Evolutionary conservation across 2,888 invertebrate species (phyloP).

Genomic region (Dichetophora obliterata): DNA sequence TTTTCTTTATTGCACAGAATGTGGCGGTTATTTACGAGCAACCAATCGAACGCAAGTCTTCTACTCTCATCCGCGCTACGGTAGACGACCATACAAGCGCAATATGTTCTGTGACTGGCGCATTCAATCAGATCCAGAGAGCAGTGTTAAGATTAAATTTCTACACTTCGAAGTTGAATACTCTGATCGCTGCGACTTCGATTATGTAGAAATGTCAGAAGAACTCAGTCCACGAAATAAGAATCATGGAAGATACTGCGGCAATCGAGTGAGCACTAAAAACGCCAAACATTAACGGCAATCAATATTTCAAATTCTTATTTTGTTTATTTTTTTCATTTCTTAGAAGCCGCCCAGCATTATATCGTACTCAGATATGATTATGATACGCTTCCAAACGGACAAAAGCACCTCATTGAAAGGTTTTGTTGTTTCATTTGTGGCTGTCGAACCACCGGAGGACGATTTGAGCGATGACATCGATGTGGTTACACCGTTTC

Average conservation of each 20-base stretch:
- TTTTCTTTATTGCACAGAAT: constrained; percentile 74
- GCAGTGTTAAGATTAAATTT: constrained; percentile 87
- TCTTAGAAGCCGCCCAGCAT: constrained; percentile 87
- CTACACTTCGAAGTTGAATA: constrained; percentile 81
- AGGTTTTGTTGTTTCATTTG: constrained; percentile 92
- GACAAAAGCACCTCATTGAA: constrained; percentile 92
- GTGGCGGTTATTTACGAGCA: constrained; percentile 92
- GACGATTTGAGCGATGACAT: constrained; percentile 62
- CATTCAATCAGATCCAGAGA: constrained; percentile 85
- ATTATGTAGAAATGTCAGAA: constrained; percentile 91
- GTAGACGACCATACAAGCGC: constrained; percentile 89
- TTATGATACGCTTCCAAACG: constrained; percentile 88
- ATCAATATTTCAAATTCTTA: too few species aligned
- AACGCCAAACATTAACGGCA: too few species aligned
- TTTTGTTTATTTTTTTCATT: background rate
- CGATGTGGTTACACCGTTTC: constrained; percentile 67
- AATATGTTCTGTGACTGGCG: constrained; percentile 95
- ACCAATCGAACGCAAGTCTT: constrained; percentile 83
- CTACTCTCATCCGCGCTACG: constrained; percentile 95
- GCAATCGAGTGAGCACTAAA: constrained; percentile 82
- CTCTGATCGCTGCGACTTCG: constrained; percentile 92
- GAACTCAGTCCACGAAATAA: constrained; percentile 74
- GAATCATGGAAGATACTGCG: constrained; percentile 89
- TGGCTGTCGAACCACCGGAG: constrained; percentile 76
- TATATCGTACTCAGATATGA: constrained; percentile 87